Evolutionary conservation across 2,888 invertebrate species (phyloP).

Genomic region (Hartigia nigra): DNA sequence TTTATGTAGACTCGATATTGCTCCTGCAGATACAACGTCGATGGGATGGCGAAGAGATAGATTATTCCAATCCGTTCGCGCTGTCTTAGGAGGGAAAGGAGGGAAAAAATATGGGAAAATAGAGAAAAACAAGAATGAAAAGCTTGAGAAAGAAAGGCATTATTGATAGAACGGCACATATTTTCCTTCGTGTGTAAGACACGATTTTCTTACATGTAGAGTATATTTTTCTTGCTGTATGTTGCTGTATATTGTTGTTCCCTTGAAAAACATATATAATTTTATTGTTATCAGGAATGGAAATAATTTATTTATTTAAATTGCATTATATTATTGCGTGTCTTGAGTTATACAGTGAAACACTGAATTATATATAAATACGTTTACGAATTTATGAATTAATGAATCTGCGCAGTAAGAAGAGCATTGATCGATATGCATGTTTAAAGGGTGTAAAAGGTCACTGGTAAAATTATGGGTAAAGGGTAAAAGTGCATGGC

Average conservation of each 20-base stretch:
- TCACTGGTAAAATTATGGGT: slow-evolving; percentile 33
- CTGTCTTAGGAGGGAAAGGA: background rate
- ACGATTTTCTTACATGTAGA: background rate
- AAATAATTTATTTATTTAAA: background rate
- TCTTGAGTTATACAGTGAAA: background rate
- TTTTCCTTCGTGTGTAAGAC: background rate
- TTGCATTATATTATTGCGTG: background rate
- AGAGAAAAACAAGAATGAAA: background rate
- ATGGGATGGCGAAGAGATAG: slow-evolving; percentile 14
- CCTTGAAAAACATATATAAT: background rate
- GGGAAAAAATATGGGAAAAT: background rate
- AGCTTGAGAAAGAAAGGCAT: background rate
- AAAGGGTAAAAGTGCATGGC: slow-evolving; percentile 1
- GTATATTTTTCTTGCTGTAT: background rate
- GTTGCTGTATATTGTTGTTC: background rate
- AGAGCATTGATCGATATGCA: slow-evolving; percentile 35
- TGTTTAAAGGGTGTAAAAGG: slow-evolving; percentile 33
- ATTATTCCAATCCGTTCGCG: slow-evolving; percentile 20
- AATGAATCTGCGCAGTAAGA: background rate
- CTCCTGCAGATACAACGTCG: slow-evolving; percentile 15
- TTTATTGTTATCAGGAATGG: background rate
- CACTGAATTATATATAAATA: background rate
- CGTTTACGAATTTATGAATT: background rate
- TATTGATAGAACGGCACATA: background rate
- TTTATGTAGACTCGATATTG: slow-evolving; percentile 16